Evolutionary conservation across 2,888 invertebrate genomes (phyloP), one percentile per base, ranked within the genome.

Genomic region (Galerucella calmariensis): DNA sequence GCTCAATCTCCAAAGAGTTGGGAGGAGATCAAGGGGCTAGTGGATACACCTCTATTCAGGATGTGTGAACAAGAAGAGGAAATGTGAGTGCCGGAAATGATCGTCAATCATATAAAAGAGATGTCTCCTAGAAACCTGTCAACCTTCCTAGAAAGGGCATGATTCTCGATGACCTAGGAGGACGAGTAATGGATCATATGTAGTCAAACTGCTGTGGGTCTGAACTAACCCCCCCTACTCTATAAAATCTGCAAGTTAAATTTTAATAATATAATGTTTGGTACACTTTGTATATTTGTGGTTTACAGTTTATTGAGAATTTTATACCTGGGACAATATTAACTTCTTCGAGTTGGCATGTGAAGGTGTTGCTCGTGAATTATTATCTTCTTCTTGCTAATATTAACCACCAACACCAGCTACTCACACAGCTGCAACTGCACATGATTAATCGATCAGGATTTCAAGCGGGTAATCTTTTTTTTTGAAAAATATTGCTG

Each of bases 321-420:
- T 73, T 68, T 68, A 73, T 68, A 63, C 58, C 69, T 48, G 73
- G 63, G 41, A 46, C 48, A 53, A 62, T 66, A 44, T 20, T 72
- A 73, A 73, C 68, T 69, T 73, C 10, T 63, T 65, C 65, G 24
- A 69, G 44, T 46, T 65, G 65, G 58, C 73, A 58, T 58, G 69
- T 73, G 67, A 73, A 73, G 68, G 73, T 73, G 73, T 69, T 73
- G 56, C 65, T 41, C 24, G 44, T 44, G 58, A 68, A 51, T 68
- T 68, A 68, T 68, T 59, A 44, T 68, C 20, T 24, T 20, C 16
- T 58, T 20, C 16, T 56, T 68, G 41, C 59, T 68, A 58, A 56
- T 58, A 58, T 68, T 58, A 68, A 68, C 56, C 68, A 68, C 68
- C 68, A 68, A 59, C 58, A 68, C 68, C 44, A 66, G 20, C 56